phyloP scores from a whole-genome alignment of 2,888 invertebrate genomes.

The Drymonia ruficornis region DNA sequence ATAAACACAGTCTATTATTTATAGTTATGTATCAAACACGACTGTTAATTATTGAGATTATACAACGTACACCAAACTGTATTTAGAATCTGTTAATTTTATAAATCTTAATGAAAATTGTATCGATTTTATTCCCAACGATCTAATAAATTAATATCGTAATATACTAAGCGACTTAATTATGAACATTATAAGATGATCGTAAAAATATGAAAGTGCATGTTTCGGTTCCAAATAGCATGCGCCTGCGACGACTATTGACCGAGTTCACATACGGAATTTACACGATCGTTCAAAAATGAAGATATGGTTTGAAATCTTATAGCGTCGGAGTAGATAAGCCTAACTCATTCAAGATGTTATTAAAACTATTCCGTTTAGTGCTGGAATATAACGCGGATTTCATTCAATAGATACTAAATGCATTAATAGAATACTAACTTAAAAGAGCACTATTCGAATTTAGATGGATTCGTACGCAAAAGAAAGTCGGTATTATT shows the following conservation, averaged over 20 bases:
- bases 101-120: constrained; percentile 39
- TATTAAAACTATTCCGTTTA: background rate
- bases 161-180: constrained; percentile 52
- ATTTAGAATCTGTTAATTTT: constrained; percentile 26
- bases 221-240: constrained; percentile 24
- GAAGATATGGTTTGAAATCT: too few relatives aligned
- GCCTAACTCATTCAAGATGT: too few relatives aligned
- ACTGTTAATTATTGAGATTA: constrained; percentile 69
- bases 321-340: too few relatives aligned
- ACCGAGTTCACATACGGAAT: too few relatives aligned
- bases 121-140: constrained; percentile 46
- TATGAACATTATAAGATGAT: constrained; percentile 50
- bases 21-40: constrained; percentile 58
- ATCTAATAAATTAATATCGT: constrained; percentile 50
- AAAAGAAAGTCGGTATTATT: constrained; percentile 16
- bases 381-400: background rate
- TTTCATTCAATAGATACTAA: constrained; percentile 11
- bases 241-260: constrained; percentile 26
- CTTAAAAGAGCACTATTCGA: constrained; percentile 7
- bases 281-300: too few relatives aligned
- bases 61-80: constrained; percentile 45
- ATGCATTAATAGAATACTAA: constrained; percentile 3
- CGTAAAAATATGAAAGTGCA: constrained; percentile 44
- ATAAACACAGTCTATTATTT: constrained; percentile 72
- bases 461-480: constrained; percentile 9